Evolutionary conservation across 2,888 invertebrate genomes (phyloP), one percentile per base, ranked within the genome.

Genomic region (Torymus auratus): DNA sequence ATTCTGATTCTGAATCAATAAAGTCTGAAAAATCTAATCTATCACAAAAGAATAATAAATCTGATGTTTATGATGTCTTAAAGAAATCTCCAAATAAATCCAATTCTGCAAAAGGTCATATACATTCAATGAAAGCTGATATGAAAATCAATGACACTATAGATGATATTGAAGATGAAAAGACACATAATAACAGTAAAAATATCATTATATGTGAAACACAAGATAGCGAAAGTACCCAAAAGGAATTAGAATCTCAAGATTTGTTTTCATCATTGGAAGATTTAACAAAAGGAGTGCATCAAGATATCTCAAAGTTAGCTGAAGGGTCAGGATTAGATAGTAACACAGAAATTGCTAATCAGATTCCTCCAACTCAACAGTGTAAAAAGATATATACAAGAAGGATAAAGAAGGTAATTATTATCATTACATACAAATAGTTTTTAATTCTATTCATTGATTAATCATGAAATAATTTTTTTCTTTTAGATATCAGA

Each of bases 401-500:
- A 41, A n/a, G 65, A 15, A 69, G 64, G 70, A 72, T 73, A 70
- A 64, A 55, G 14, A 70, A 74, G 52, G 80, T 80, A 71, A 65
- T 71, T n/a, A 41, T 41, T 61, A 70, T 23, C 13, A 23, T 52
- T 20, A 28, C 61, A 28, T 70, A 10, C 12, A 68, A 56, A 15
- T 64, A 68, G 14, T 20, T 11, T 50, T 23, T 10, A 20, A 61
- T 65, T 53, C 20, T 62, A 56, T 56, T 56, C 23, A 41, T 17
- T 65, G 13, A 50, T n/a, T 67, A 41, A 41, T 53, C 2, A 67
- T 74, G 61, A 61, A 52, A 53, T 17, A n/a, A 23, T 76, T 20
- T 61, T 15, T 61, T 50, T 61, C 71, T 78, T 77, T 53, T 17
- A 84, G 84, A 80, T 83, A 14, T n/a, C 75, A 15, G 60, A 84